phyloP scores from a whole-genome alignment of 1,140 invertebrate species.

The Bombus terrestris region DNA sequence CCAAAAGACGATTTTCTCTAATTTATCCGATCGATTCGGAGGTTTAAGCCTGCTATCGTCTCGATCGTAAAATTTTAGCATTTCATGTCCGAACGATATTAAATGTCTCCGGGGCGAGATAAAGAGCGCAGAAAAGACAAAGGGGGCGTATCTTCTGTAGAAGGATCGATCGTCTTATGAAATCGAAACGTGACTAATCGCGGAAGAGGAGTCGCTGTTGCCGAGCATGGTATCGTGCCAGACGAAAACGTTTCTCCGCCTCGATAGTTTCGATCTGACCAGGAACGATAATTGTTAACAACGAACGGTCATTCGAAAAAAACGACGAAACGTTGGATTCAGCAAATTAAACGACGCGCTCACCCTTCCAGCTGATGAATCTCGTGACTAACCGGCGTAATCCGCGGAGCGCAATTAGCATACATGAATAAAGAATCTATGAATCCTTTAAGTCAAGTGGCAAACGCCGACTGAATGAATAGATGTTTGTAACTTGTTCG shows the following conservation, averaged over 20 bases:
- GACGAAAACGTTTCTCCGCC: slow-evolving; percentile 17
- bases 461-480: slow-evolving; percentile 52
- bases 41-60: neutral
- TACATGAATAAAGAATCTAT: slow-evolving; percentile 68
- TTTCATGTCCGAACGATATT: slow-evolving; percentile 24
- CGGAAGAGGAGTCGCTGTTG: slow-evolving; percentile 35
- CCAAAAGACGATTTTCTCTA: neutral
- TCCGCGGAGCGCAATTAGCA: slow-evolving; percentile 60
- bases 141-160: slow-evolving; percentile 31
- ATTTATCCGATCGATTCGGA: neutral
- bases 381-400: slow-evolving; percentile 62
- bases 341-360: slow-evolving; percentile 20
- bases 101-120: neutral
- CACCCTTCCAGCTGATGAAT: slow-evolving; percentile 41
- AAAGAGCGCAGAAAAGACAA: slow-evolving; percentile 30
- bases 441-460: slow-evolving; percentile 56
- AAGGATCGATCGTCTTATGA: slow-evolving; percentile 61
- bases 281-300: neutral
- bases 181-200: slow-evolving; percentile 69
- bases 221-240: neutral
- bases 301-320: slow-evolving; percentile 12
- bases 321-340: neutral
- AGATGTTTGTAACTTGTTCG: slow-evolving; percentile 47
- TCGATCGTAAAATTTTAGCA: slow-evolving; percentile 10
- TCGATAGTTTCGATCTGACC: neutral